Evolutionary conservation across 2,113 vertebrate genomes (phyloP), one percentile per base, ranked within the genome.

Genomic region (Aegotheles bennettii): DNA sequence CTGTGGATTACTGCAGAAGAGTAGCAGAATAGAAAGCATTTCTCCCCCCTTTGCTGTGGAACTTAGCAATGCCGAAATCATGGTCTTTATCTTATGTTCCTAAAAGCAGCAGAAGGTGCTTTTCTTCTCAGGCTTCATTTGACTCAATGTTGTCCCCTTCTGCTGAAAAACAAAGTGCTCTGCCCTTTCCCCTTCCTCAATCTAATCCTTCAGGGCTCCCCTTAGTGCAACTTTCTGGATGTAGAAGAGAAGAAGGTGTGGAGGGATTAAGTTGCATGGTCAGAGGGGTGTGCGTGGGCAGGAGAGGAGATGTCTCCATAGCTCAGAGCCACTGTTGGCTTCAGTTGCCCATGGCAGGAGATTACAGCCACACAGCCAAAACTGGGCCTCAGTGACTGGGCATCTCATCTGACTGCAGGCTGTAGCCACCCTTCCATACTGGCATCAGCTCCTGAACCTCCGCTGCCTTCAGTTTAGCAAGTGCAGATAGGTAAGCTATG

Each of bases 361-460:
- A 26, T 25, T 73, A 23, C 47, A 56, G 6, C 26, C 71, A 35
- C 6, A 1, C 16, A 48, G 61, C 26, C 71, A 26, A 18, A 69
- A 38, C 15, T 21, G n/a, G 3, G 15, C 4, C 38, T 54, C 40
- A 29, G 24, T 65, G 47, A 26, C 71, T 3, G 3, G 33, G 18
- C 31, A 29, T 16, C 45, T 77, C 18, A 16, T 28, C 40, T 28
- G 42, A 6, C 61, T 69, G 68, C 23, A 8, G 33, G 51, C 38
- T 5, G 1, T 33, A 53, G 25, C 13, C 1, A 0, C 31, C 57
- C 38, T 73, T 60, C 59, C 28, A 23, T 0, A 0, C 26, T 57
- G 18, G 11, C 26, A 11, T 21, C 2, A 0, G 4, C 59, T 80
- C n/a, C 59, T 48, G 48, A 77, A 16, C 59, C 24, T 82, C 23